Evolutionary conservation across 2,888 invertebrate genomes (phyloP).

Genomic region (Plagodis pulveraria): DNA sequence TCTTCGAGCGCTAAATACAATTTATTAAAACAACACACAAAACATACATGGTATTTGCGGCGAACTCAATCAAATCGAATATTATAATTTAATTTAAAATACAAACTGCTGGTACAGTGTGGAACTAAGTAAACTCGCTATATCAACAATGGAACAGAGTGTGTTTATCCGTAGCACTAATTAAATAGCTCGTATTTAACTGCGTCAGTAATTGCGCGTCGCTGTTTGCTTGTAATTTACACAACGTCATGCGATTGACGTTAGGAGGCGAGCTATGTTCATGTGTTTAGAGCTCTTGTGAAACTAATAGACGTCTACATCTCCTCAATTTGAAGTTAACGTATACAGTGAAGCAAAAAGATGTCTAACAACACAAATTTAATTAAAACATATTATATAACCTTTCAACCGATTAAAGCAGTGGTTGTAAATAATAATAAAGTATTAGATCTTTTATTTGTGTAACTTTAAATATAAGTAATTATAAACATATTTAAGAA

Average conservation of each 20-base stretch:
- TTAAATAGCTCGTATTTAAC: conserved; percentile 22
- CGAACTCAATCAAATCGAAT: not conserved
- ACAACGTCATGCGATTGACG: conserved; percentile 16
- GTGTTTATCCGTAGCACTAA: conserved; percentile 19
- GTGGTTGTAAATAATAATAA: too few species aligned
- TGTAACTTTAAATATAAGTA: too few species aligned
- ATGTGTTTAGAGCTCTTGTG: not conserved
- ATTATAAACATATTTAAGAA: too few species aligned
- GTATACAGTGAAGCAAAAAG: too few species aligned
- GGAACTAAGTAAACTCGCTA: not conserved
- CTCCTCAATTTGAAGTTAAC: too few species aligned
- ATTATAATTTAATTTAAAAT: not conserved
- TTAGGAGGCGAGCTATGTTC: conserved; percentile 6
- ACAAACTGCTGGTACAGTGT: not conserved
- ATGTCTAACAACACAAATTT: too few species aligned
- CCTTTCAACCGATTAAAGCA: too few species aligned
- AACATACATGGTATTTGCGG: not conserved
- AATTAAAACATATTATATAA: too few species aligned
- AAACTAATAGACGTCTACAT: not conserved
- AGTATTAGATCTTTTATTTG: too few species aligned
- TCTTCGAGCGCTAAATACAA: too few species aligned
- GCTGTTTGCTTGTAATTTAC: conserved; percentile 36
- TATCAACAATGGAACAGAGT: not conserved
- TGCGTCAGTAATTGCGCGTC: conserved; percentile 28
- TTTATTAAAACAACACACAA: not conserved